Conservation (phyloP, 1,140 invertebrate genomes). For the Ooceraea biroi region DNA sequence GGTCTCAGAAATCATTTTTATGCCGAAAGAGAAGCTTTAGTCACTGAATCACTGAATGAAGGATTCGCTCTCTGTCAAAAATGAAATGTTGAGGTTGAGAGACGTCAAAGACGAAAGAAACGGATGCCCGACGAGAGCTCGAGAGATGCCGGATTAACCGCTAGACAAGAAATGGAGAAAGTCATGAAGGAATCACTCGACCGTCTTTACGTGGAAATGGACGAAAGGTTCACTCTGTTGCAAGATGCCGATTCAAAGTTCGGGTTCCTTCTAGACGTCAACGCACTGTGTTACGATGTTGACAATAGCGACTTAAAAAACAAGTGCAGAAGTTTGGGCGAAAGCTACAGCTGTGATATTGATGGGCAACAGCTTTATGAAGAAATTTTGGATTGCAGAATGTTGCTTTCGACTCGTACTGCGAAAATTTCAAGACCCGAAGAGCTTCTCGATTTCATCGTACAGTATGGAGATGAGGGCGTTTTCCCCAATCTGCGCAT, state of each 20-base stretch:
- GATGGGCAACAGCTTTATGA: neutral
- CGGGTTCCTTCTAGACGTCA: neutral
- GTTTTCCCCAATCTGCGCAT: neutral
- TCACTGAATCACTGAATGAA: neutral
- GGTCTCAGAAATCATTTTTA: too few relatives aligned
- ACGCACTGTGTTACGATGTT: neutral
- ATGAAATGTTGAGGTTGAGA: slow-evolving; percentile 4
- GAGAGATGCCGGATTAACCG: neutral
- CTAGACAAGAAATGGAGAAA: neutral
- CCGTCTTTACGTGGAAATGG: neutral
- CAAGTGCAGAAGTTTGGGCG: neutral
- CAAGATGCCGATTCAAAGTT: neutral
- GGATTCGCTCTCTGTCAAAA: neutral
- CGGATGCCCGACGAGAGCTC: neutral
- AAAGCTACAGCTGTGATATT: neutral
- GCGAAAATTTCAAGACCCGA: neutral
- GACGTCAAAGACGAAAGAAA: slow-evolving; percentile 14
- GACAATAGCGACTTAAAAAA: neutral
- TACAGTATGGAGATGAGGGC: neutral
- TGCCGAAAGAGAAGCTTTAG: too few relatives aligned
- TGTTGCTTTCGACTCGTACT: neutral
- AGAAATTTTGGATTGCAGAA: neutral
- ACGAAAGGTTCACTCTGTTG: neutral
- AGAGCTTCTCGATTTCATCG: neutral
- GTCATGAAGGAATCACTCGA: neutral